Evolutionary conservation across 2,888 invertebrate genomes (phyloP), one percentile per base, ranked within the genome.

Genomic region (Steinernema hermaphroditum): DNA sequence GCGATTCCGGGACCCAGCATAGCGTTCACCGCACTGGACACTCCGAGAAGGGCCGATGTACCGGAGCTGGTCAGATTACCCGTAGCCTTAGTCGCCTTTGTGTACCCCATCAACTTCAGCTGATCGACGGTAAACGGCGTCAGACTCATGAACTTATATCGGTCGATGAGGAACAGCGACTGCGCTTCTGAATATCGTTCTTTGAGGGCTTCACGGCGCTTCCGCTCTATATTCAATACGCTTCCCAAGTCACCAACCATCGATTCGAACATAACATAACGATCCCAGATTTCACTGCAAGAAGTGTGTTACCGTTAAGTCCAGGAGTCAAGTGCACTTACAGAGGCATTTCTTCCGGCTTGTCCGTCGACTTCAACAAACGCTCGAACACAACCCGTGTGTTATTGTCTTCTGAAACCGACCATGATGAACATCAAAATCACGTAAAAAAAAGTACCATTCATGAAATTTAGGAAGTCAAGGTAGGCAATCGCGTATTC

Each of bases 381-480:
- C 97, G 90, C 88, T 98, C 98, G 89, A 97, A 99, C 50, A 99
- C 89, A n/a, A 99, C 98, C 70, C 98, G 90, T 0, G 98, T 99
- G 88, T 99, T 98, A 88, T 99, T 99, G 87, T 99, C 98, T 91
- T 98, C 97, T 93, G 89, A 12, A 89, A 89, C 78, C 68, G 75
- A 74, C n/a, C n/a, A n/a, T 9, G 46, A 19, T 46, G 22, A 46
- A 16, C 22, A 9, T 12, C 46, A 6, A 19, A 9, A 37, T 12
- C 37, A 12, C 12, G 37, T 37, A 4, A 4, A 37, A 1, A 46
- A 43, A 34, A 79, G 75, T 85, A 93, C 93, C 93, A 88, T 99
- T 99, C 49, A 98, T 90, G 91, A 97, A 96, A 9, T 96, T 94
- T 72, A 96, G 88, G 85, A 96, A 98, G 88, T 98, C 96, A 75